Conservation (phyloP, 2,113 vertebrate species). For the Muscicapa adusta region DNA sequence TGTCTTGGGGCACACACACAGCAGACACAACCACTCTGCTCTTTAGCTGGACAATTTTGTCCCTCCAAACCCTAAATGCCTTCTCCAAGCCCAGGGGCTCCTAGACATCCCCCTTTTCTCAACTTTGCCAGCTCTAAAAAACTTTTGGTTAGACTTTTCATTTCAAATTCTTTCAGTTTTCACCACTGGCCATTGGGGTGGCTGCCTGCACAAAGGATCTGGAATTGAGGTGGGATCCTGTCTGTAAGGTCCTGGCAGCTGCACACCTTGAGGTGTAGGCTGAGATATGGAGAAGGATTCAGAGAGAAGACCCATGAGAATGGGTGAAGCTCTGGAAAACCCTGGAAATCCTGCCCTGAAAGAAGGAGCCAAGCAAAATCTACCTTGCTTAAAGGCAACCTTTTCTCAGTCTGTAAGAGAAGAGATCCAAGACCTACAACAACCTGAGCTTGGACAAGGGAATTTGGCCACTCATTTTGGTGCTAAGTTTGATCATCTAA, state of each 20-base stretch:
- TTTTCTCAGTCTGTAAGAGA: neutral
- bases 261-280: neutral
- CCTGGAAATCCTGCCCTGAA: neutral
- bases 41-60: neutral
- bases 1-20: neutral
- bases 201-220: neutral
- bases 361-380: neutral
- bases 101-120: neutral
- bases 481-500: neutral
- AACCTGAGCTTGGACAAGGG: neutral
- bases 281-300: neutral
- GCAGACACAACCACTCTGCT: neutral
- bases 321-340: neutral
- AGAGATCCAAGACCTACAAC: neutral
- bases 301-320: neutral
- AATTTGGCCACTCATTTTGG: neutral
- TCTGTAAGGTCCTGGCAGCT: neutral
- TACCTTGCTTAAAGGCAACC: neutral
- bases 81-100: neutral
- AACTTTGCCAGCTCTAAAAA: neutral
- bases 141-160: neutral
- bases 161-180: neutral
- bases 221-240: neutral
- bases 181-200: neutral
- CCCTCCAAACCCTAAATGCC: neutral